These are phyloP conservation scores for Micronycteris hirsuta DNA, from an alignment of 2,113 vertebrate genomes.

Conservation along the genomic window DNA sequence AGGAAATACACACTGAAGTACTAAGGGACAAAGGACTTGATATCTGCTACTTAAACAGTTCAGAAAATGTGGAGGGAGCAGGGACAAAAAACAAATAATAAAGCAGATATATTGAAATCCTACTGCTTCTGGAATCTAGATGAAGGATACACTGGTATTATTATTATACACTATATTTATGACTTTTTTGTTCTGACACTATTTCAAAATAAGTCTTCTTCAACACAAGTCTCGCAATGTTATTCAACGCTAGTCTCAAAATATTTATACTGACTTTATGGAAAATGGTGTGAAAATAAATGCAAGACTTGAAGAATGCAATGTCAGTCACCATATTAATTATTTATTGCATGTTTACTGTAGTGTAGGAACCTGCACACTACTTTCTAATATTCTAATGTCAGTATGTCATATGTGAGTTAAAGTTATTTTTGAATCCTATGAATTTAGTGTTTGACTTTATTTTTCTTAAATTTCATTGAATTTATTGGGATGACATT, in stretches of 20 bases:
- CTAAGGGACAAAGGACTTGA: not conserved
- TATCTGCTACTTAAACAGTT: not conserved
- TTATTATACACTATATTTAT: not conserved
- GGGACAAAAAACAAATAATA: not conserved
- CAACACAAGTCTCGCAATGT: not conserved
- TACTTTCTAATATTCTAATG: not conserved
- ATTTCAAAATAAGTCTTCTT: not conserved
- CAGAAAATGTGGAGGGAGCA: not conserved
- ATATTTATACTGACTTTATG: not conserved
- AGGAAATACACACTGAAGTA: not conserved
- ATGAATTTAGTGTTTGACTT: slow-evolving; percentile 55
- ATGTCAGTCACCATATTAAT: not conserved
- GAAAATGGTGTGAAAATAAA: not conserved
- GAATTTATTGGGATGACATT: not conserved
- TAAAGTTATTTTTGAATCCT: slow-evolving; percentile 48
- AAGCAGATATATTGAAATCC: not conserved
- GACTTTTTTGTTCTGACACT: not conserved
- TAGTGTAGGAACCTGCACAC: not conserved
- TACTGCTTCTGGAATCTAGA: not conserved
- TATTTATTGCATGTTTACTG: not conserved
- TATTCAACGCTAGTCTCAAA: not conserved
- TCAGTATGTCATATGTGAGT: not conserved
- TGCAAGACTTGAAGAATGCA: not conserved
- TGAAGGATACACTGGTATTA: not conserved
- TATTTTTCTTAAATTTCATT: not conserved